Percentiles rank a stretch among this genome's conserved stretches.
Evolutionary conservation across 2,888 invertebrate species (phyloP).

Genomic region (Thalpophila matura): DNA sequence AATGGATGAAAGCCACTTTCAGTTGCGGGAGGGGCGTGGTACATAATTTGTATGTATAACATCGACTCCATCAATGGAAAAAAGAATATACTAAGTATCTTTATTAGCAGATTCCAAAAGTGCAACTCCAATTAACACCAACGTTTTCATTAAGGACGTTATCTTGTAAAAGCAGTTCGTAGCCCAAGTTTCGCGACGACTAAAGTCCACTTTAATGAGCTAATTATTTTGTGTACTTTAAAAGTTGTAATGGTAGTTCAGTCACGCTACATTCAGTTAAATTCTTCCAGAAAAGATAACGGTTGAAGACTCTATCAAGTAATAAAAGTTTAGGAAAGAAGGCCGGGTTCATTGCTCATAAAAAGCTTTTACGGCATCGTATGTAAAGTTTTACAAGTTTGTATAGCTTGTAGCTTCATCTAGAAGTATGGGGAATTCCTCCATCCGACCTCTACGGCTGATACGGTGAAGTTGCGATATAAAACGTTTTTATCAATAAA

Average conservation of each 20-base stretch:
- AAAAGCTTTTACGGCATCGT: slow-evolving; percentile 56
- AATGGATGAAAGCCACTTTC: slow-evolving; percentile 28
- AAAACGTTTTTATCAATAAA: slow-evolving; percentile 50
- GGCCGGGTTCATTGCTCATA: slow-evolving; percentile 62
- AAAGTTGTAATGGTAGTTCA: slow-evolving; percentile 48
- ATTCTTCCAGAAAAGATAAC: slow-evolving; percentile 34
- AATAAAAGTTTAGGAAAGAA: slow-evolving; percentile 61
- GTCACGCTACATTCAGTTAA: slow-evolving; percentile 20
- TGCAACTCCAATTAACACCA: slow-evolving; percentile 2
- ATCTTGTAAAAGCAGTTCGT: slow-evolving; percentile 34
- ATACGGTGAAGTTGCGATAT: slow-evolving; percentile 36
- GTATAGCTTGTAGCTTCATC: slow-evolving; percentile 37
- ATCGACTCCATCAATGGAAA: neutral
- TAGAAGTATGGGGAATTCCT: slow-evolving; percentile 25
- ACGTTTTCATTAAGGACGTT: slow-evolving; percentile 31
- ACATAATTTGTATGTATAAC: neutral
- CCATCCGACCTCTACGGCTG: slow-evolving; percentile 21
- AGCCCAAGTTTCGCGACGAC: slow-evolving; percentile 11
- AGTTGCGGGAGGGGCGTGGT: neutral
- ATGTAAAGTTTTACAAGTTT: slow-evolving; percentile 52
- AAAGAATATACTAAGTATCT: neutral
- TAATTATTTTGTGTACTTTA: slow-evolving; percentile 48
- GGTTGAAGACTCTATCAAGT: slow-evolving; percentile 23
- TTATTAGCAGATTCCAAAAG: neutral
- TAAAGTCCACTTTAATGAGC: slow-evolving; percentile 37